Evolutionary conservation across 1,140 invertebrate species (phyloP).

Genomic region (Drosophila fuyamai): DNA sequence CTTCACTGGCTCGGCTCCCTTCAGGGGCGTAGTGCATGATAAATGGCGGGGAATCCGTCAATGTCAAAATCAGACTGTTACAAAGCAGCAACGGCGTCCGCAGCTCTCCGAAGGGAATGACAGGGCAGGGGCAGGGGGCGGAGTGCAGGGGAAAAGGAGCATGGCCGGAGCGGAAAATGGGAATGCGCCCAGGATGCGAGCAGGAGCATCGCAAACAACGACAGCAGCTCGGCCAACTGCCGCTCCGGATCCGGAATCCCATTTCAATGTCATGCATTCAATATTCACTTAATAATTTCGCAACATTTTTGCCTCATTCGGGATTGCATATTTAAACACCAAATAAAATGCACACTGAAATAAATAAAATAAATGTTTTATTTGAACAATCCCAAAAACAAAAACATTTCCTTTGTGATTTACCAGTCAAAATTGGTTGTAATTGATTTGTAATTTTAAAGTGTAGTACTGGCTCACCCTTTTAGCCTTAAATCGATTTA

Average conservation of each 20-base stretch:
- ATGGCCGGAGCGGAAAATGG: slow-evolving; percentile 22
- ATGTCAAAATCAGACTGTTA: slow-evolving; percentile 83
- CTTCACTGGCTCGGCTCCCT: slow-evolving; percentile 42
- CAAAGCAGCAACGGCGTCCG: slow-evolving; percentile 60
- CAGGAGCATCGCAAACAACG: slow-evolving; percentile 38
- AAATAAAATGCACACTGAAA: background rate
- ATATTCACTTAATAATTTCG: slow-evolving; percentile 37
- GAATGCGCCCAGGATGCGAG: slow-evolving; percentile 45
- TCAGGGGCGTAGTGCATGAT: slow-evolving; percentile 66
- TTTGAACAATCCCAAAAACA: too few species aligned
- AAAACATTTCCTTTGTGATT: too few species aligned
- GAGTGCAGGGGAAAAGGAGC: background rate
- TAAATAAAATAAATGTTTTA: background rate
- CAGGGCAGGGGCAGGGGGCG: slow-evolving; percentile 2
- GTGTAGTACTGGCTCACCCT: too few species aligned
- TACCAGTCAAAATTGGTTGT: too few species aligned
- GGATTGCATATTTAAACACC: background rate
- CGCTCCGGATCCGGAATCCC: slow-evolving; percentile 25
- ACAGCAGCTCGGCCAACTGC: slow-evolving; percentile 27
- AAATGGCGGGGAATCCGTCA: slow-evolving; percentile 75
- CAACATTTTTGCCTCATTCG: slow-evolving; percentile 9
- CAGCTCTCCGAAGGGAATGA: slow-evolving; percentile 39
- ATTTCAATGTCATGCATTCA: slow-evolving; percentile 46
- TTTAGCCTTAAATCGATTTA: too few species aligned
- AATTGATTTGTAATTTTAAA: too few species aligned